Base-by-base conservation (phyloP, 92 coral and sea anemone genomes). In the Meandrina meandrites region DNA sequence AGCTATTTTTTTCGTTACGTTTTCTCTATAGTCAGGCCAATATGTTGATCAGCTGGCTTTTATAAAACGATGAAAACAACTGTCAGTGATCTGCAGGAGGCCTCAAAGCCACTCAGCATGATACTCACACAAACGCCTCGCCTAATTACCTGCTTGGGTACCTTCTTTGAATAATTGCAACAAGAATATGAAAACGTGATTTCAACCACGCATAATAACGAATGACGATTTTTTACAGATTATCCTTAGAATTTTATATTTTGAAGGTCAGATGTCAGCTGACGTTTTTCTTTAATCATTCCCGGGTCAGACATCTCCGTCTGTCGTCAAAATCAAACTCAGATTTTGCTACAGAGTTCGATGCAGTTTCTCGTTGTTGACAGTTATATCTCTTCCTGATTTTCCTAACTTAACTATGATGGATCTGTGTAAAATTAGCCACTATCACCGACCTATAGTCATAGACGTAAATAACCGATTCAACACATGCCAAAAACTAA, bases 51-150 rank as follows among this genome's bases (percentile, higher is more conserved):
- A 79, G 34, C 85, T 81, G 85, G 85, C 16, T n/a, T 64, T 27
- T 64, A 32, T 64, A 81, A 67, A 81, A 81, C 76, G 85, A 18
- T 76, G 47, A 81, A 40, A 67, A 37, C 78, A 73, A 73, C 78
- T 73, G 48, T 6, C 48, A 35, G 16, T 17, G 78, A 73, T 19
- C 30, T 24, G 2, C 78, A 36, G 22, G 40, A 14, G 24, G 40
- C 21, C 3, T 36, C 13, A 72, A 72, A 72, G 78, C 19, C 50
- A 7, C 30, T 8, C 78, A 73, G 78, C 78, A 22, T 50, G 78
- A 30, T 5, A 12, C 48, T 27, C n/a, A 34, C 15, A 73, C 6
- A 36, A 36, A 27, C 51, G n/a, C 78, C 78, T 73, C 51, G 50
- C 51, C 78, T 36, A 73, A 73, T 73, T 73, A 36, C 78, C 45